Conservation (phyloP, 2,888 invertebrate species). For the Leucania comma region DNA sequence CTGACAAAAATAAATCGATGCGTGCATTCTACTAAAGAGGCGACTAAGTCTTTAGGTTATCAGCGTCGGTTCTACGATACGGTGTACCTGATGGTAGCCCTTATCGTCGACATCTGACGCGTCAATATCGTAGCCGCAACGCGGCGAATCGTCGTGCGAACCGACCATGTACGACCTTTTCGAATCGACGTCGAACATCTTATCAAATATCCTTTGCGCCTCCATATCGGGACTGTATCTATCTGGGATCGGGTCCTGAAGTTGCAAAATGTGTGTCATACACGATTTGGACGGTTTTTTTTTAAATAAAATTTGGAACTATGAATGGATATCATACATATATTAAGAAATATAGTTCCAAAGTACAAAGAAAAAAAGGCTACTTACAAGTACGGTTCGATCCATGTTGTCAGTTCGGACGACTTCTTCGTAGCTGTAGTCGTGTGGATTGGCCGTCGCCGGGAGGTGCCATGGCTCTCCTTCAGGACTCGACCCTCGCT, state of each 20-base stretch:
- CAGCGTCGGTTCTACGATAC: slow-evolving; percentile 86
- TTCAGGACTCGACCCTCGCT: slow-evolving; percentile 82
- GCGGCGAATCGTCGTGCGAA: slow-evolving; percentile 86
- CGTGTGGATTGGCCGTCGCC: slow-evolving; percentile 78
- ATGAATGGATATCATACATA: slow-evolving; percentile 60
- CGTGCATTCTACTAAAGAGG: slow-evolving; percentile 89
- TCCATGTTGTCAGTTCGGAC: slow-evolving; percentile 84
- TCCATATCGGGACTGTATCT: slow-evolving; percentile 91
- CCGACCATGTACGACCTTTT: slow-evolving; percentile 87
- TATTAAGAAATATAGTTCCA: slow-evolving; percentile 47
- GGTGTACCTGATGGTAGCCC: slow-evolving; percentile 87
- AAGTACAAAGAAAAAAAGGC: slow-evolving; percentile 11
- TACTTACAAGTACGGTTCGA: slow-evolving; percentile 87
- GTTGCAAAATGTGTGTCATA: slow-evolving; percentile 86
- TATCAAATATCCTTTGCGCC: slow-evolving; percentile 90
- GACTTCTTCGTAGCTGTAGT: slow-evolving; percentile 86
- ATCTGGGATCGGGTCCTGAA: slow-evolving; percentile 89
- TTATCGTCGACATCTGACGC: slow-evolving; percentile 89
- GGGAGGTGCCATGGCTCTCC: slow-evolving; percentile 85
- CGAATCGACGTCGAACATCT: slow-evolving; percentile 90
- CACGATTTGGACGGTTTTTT: slow-evolving; percentile 60
- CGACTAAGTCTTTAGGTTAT: slow-evolving; percentile 79
- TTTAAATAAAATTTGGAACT: slow-evolving; percentile 60
- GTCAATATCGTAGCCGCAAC: slow-evolving; percentile 89
- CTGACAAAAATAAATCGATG: slow-evolving; percentile 87